phyloP scores from a whole-genome alignment of 2,113 vertebrate genomes.

The Phalacrocorax carbo region DNA sequence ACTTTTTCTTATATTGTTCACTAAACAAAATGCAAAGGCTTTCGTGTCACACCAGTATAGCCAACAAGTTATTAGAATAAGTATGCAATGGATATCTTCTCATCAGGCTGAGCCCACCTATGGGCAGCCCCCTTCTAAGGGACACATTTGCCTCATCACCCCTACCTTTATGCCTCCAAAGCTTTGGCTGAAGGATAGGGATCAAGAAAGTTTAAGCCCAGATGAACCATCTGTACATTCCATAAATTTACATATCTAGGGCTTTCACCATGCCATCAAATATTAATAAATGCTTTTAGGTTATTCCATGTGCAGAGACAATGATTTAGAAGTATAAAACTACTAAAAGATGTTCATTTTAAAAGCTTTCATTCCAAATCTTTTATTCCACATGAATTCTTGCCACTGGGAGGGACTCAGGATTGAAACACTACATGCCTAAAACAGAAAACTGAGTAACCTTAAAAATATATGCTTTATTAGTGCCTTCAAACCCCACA shows the following conservation, averaged over 20 bases:
- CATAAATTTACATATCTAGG: neutral
- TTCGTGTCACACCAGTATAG: rapidly evolving
- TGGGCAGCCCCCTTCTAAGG: neutral
- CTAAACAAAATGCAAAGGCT: neutral
- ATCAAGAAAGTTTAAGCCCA: neutral
- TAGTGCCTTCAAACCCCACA: neutral
- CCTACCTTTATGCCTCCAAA: neutral
- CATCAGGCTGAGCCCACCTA: neutral
- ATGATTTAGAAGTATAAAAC: conserved; percentile 46
- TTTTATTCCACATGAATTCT: neutral
- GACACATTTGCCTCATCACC: neutral
- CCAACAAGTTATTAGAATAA: neutral
- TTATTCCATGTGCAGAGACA: conserved; percentile 66
- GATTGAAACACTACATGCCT: neutral
- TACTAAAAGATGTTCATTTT: neutral
- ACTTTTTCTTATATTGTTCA: neutral
- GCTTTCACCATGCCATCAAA: conserved; percentile 67
- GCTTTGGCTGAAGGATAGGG: neutral
- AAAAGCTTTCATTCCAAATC: neutral
- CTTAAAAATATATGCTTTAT: neutral
- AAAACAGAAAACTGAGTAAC: neutral
- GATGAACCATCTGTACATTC: neutral
- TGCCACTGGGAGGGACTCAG: neutral
- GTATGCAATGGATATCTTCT: neutral
- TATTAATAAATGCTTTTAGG: conserved; percentile 72